Evolutionary conservation across 2,113 vertebrate species (phyloP).

Genomic region (Mormyrus iriodes): DNA sequence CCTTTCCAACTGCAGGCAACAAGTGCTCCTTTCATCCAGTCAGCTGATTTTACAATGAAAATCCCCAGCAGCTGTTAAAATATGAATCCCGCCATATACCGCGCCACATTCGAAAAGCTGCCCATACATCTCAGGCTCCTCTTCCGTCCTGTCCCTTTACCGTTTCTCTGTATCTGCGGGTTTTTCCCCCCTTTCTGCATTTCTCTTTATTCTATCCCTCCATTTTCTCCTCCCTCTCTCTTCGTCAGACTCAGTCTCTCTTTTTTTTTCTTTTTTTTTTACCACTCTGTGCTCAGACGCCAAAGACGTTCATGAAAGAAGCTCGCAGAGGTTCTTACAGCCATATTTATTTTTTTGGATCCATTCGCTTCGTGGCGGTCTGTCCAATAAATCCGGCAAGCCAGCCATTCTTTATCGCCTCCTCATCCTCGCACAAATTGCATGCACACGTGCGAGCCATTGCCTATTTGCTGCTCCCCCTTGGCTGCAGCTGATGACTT

Average conservation of each 20-base stretch:
- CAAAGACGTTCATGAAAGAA: constrained; percentile 46
- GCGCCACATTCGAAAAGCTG: constrained; percentile 40
- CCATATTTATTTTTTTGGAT: constrained; percentile 21
- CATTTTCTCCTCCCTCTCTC: not conserved
- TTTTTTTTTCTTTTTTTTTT: constrained; percentile 25
- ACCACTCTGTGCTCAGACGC: constrained; percentile 17
- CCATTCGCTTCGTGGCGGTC: constrained; percentile 27
- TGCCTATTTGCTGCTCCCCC: not conserved
- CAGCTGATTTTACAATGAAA: constrained; percentile 68
- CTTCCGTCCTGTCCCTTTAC: constrained; percentile 19
- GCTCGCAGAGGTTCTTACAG: constrained; percentile 22
- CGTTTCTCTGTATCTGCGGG: constrained; percentile 15
- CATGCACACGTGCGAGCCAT: not conserved
- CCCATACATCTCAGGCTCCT: constrained; percentile 33
- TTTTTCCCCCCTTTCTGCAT: not conserved
- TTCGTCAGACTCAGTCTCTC: not conserved
- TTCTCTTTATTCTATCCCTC: not conserved
- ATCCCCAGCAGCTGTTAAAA: constrained; percentile 67
- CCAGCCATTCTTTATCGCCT: constrained; percentile 27
- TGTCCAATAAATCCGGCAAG: constrained; percentile 33
- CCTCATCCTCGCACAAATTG: constrained; percentile 8
- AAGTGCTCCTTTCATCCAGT: constrained; percentile 63
- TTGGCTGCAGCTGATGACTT: not conserved
- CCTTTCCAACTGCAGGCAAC: constrained; percentile 54
- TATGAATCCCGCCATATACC: constrained; percentile 48